These are phyloP conservation scores for Hestina assimilis DNA, from an alignment of 1,140 invertebrate species.

Conservation along the genomic window DNA sequence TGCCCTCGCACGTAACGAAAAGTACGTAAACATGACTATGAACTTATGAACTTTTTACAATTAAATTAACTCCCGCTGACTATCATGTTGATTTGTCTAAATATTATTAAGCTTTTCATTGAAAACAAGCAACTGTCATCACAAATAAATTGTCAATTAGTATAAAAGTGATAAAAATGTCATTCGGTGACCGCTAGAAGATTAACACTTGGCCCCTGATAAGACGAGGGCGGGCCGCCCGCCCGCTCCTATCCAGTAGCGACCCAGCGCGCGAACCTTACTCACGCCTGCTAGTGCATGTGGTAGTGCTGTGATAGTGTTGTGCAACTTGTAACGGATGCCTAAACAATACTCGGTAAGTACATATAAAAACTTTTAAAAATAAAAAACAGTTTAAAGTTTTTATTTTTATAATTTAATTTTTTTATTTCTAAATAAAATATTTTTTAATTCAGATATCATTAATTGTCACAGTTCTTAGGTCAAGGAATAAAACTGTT, in stretches of 20 bases:
- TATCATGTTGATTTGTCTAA: too few species aligned
- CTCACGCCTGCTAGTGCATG: conserved; percentile 35
- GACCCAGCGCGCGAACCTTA: conserved; percentile 33
- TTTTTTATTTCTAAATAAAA: background rate
- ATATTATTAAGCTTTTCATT: background rate
- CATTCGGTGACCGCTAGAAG: conserved; percentile 25
- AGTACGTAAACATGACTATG: too few species aligned
- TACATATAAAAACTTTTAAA: background rate
- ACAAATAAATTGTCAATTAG: conserved; percentile 20
- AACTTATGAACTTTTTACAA: too few species aligned
- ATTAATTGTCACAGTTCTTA: conserved; percentile 14
- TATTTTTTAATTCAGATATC: background rate
- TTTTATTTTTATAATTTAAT: background rate
- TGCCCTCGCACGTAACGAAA: too few species aligned
- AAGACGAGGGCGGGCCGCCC: conserved; percentile 57
- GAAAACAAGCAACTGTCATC: conserved; percentile 11
- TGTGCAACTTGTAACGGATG: conserved; percentile 14
- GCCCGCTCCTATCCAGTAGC: conserved; percentile 36
- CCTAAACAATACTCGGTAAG: conserved; percentile 7
- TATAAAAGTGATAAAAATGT: conserved; percentile 21
- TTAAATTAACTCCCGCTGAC: too few species aligned
- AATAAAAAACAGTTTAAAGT: background rate
- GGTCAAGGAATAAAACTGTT: conserved; percentile 12
- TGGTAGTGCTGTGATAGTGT: conserved; percentile 12
- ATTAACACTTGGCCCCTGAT: conserved; percentile 45